Evolutionary conservation across 2,888 invertebrate species (phyloP), one percentile per base, ranked within the genome.

Genomic region (Itoplectis maculator): DNA sequence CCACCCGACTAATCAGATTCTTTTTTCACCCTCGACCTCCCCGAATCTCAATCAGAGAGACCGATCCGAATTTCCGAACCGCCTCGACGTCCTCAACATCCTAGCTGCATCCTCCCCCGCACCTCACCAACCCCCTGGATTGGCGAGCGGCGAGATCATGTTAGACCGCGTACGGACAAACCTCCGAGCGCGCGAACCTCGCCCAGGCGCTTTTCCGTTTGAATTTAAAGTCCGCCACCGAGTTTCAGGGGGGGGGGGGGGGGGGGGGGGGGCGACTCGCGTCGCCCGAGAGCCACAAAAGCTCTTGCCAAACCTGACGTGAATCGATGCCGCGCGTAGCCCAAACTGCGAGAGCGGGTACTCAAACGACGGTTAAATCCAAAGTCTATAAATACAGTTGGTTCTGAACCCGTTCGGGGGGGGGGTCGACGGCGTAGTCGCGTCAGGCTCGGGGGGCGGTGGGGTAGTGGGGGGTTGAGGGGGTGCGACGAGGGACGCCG

Each of bases 351-450:
- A n/a, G n/a, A 81, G 54, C 66, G 65, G 74, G 76, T 79, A 82
- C 81, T 87, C 86, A 81, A 85, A 86, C 86, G 82, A 84, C 85
- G 86, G 87, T 87, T 88, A 86, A 86, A 88, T 86, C 82, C 82
- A 59, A 83, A 85, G 85, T 85, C 87, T 88, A 88, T 89, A 89
- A 89, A 88, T 88, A 88, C 86, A 83, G 86, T 79, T 35, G 74
- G 70, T 76, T 83, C 83, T 84, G 76, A 75, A 80, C 78, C 79
- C 80, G 83, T n/a, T n/a, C 29, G 29, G 84, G 83, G 82, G 72
- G 72, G 80, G 37, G 29, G 42, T 45, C 54, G 78, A 18, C 40
- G 47, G 15, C n/a, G n/a, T n/a, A n/a, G n/a, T n/a, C n/a, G n/a
- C n/a, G n/a, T n/a, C n/a, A n/a, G n/a, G n/a, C n/a, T n/a, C n/a